Percentiles rank a stretch among this genome's conserved stretches.
Evolutionary conservation across 2,113 vertebrate species (phyloP).

Genomic region (Pygoscelis antarcticus): DNA sequence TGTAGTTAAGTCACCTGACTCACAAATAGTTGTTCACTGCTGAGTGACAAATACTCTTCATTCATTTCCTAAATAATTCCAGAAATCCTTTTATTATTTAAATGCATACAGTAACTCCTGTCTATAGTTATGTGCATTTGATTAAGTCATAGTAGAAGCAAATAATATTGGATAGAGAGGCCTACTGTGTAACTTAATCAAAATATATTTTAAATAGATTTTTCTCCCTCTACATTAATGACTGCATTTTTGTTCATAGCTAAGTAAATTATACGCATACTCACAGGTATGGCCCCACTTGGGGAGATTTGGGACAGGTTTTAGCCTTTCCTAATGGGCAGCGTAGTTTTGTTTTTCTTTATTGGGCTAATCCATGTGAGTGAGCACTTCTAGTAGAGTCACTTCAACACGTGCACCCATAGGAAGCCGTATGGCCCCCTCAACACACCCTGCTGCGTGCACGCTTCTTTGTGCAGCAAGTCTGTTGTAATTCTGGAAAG

Average conservation of each 20-base stretch:
- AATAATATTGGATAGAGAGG: not conserved
- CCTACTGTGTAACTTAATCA: not conserved
- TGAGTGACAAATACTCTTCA: not conserved
- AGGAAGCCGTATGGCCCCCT: accelerated
- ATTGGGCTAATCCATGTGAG: not conserved
- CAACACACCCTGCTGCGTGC: accelerated
- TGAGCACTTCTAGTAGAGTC: not conserved
- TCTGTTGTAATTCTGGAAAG: not conserved
- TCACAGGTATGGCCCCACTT: not conserved
- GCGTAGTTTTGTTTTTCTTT: not conserved
- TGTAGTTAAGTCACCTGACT: not conserved
- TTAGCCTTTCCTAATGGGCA: not conserved
- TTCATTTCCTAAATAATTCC: not conserved
- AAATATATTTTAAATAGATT: not conserved
- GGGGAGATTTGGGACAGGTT: not conserved
- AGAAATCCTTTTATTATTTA: conserved; percentile 19
- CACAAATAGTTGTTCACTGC: not conserved
- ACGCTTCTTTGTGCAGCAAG: not conserved
- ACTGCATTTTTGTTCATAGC: not conserved
- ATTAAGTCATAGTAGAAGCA: not conserved
- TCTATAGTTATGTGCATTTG: not conserved
- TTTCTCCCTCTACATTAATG: not conserved
- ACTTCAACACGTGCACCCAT: accelerated
- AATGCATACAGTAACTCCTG: not conserved
- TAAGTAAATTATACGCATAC: not conserved